phyloP scores from a whole-genome alignment of 2,888 invertebrate genomes.

The Athalia cordata region DNA sequence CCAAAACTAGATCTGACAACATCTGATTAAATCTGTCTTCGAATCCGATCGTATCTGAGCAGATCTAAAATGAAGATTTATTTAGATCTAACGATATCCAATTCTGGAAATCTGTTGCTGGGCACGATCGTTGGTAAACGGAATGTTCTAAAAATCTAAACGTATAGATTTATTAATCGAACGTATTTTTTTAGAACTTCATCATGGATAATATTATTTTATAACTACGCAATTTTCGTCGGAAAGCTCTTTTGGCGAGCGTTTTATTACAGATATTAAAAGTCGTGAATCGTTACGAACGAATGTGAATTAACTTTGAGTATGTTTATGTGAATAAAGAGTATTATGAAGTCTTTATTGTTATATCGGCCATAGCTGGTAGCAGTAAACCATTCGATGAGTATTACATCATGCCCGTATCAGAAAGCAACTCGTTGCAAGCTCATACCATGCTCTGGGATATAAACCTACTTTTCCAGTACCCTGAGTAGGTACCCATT shows the following conservation, averaged over 20 bases:
- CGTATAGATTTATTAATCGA: neutral
- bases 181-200: neutral
- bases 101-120: no score
- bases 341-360: conserved; percentile 10
- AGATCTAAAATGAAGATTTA: neutral
- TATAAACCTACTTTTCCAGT: conserved; percentile 34
- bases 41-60: neutral
- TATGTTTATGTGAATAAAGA: neutral
- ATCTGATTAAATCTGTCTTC: neutral
- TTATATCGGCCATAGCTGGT: neutral
- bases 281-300: neutral
- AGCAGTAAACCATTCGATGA: neutral
- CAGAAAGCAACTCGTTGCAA: neutral
- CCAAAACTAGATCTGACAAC: no score
- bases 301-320: neutral
- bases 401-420: conserved; percentile 1
- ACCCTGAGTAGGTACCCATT: neutral
- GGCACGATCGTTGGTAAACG: no score
- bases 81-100: no score
- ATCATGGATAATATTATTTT: neutral
- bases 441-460: neutral
- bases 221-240: neutral
- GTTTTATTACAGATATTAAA: neutral
- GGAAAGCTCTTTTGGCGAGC: neutral
- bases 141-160: neutral